These are phyloP conservation scores for Ibidorhyncha struthersii DNA, from an alignment of 2,113 vertebrate species.

Conservation along the genomic window DNA sequence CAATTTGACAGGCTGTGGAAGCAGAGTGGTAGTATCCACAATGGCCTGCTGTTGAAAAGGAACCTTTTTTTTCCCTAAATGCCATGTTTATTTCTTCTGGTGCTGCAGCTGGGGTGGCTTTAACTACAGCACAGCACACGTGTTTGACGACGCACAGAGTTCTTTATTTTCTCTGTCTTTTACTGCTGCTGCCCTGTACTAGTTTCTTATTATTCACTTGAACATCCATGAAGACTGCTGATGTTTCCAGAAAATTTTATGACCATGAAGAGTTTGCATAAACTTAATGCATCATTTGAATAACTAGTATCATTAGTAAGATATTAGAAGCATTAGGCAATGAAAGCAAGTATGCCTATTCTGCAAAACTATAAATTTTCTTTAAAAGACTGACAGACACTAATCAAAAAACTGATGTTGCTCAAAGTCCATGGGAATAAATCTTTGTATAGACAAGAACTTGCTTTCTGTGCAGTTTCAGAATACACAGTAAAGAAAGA, in stretches of 20 bases:
- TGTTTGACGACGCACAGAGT: background rate
- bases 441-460: background rate
- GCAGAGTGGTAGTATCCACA: constrained; percentile 44
- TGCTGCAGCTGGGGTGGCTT: background rate
- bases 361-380: background rate
- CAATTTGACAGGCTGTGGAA: constrained; percentile 75
- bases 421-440: background rate
- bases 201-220: background rate
- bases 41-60: background rate
- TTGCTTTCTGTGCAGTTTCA: background rate
- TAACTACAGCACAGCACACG: background rate
- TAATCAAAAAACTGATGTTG: background rate
- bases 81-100: background rate
- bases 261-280: background rate
- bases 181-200: background rate
- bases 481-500: background rate
- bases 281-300: background rate
- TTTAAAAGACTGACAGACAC: background rate
- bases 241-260: background rate
- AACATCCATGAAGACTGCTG: background rate
- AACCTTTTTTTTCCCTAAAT: background rate
- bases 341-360: background rate
- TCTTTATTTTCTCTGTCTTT: background rate
- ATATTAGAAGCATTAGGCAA: background rate
- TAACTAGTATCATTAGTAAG: background rate